Percentiles rank a stretch among this genome's conserved stretches.
Conservation (phyloP, 2,797 vertebrate genomes). For the Margarornis squamiger region DNA sequence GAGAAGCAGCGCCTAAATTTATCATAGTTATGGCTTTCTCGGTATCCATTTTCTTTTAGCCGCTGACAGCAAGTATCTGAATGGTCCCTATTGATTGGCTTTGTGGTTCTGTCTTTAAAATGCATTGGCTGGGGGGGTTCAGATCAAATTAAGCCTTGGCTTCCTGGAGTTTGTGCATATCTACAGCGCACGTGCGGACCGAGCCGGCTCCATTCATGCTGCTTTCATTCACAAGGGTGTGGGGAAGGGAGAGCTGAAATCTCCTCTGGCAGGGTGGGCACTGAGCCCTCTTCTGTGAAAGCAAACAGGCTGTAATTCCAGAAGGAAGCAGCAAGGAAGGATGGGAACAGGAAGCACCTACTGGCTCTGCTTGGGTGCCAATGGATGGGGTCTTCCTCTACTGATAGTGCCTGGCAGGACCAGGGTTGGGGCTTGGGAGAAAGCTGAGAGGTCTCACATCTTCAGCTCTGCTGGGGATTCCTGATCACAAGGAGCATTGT, state of each 20-base stretch:
- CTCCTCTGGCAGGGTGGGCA: background rate
- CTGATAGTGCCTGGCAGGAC: rapidly evolving
- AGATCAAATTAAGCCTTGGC: slow-evolving; percentile 69
- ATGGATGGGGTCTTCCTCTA: rapidly evolving
- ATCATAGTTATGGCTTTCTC: slow-evolving; percentile 98
- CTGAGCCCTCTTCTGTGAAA: background rate
- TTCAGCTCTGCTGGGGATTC: background rate
- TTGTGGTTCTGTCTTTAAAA: slow-evolving; percentile 85
- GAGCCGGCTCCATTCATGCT: slow-evolving; percentile 46
- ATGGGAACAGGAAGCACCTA: background rate
- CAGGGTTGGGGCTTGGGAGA: background rate
- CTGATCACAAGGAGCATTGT: background rate
- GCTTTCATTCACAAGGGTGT: slow-evolving; percentile 22
- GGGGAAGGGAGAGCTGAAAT: background rate
- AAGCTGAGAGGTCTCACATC: background rate
- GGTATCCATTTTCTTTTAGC: slow-evolving; percentile 94
- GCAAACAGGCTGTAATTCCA: background rate
- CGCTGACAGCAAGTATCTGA: slow-evolving; percentile 93
- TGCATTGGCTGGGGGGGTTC: slow-evolving; percentile 70
- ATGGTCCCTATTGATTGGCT: slow-evolving; percentile 89
- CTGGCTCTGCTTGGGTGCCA: background rate
- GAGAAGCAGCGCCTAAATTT: slow-evolving; percentile 88
- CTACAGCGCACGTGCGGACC: background rate
- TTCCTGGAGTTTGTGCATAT: slow-evolving; percentile 50
- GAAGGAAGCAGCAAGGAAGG: background rate